These are phyloP conservation scores for Podabrus alpinus DNA, from an alignment of 2,888 invertebrate genomes.

Conservation along the genomic window DNA sequence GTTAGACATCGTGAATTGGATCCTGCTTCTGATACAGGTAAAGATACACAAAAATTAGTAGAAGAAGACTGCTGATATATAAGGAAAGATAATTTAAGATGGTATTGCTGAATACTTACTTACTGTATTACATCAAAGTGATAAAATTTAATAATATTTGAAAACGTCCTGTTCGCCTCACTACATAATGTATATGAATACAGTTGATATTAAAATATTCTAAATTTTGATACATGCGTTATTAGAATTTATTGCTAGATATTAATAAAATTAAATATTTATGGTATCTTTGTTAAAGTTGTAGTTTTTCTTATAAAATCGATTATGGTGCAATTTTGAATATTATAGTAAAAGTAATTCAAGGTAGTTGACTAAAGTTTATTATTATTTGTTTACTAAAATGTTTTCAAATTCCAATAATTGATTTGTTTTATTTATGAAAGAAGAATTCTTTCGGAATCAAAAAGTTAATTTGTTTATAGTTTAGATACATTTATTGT, in stretches of 20 bases:
- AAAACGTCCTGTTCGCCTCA: neutral
- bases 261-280: neutral
- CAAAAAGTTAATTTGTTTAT: constrained; percentile 14
- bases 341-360: neutral
- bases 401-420: constrained; percentile 2
- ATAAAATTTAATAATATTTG: neutral
- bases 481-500: constrained; percentile 13
- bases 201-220: neutral
- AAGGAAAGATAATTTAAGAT: constrained; percentile 36
- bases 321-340: neutral
- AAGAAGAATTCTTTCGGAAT: too few relatives aligned
- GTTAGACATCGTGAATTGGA: constrained; percentile 79
- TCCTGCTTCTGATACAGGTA: constrained; percentile 85
- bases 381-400: neutral
- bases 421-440: too few relatives aligned
- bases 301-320: neutral
- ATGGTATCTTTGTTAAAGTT: neutral
- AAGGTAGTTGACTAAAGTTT: too few relatives aligned
- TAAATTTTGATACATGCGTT: neutral
- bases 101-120: constrained; percentile 44
- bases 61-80: constrained; percentile 77
- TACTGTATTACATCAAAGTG: constrained; percentile 17
- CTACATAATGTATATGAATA: neutral
- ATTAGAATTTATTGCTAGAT: too few relatives aligned
- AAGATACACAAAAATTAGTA: constrained; percentile 89